Percentiles rank a stretch among this genome's conserved stretches.
phyloP scores from a whole-genome alignment of 2,797 vertebrate species.

The Iguana delicatissima region DNA sequence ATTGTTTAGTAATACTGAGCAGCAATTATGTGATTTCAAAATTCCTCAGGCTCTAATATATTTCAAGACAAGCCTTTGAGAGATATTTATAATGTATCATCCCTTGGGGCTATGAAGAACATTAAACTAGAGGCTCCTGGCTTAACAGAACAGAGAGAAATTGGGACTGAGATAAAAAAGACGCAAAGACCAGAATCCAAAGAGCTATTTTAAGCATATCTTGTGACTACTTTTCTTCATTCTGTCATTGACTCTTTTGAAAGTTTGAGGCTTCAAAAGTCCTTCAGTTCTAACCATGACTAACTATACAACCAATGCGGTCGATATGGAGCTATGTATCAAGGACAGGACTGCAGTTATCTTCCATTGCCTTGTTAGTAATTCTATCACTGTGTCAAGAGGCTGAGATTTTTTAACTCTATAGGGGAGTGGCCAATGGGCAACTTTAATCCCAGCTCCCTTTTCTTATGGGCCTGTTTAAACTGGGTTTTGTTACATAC shows the following conservation, averaged over 20 bases:
- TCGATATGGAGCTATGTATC: background rate
- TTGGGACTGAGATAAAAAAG: background rate
- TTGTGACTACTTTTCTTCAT: background rate
- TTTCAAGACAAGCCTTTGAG: background rate
- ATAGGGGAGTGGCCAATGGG: too few species aligned
- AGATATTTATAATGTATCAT: background rate
- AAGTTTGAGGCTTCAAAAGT: background rate
- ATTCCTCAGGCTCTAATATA: background rate
- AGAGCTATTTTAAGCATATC: background rate
- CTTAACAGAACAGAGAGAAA: background rate
- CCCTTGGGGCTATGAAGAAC: background rate
- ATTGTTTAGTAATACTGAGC: background rate
- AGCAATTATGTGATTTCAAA: conserved; percentile 29
- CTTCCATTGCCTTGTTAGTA: too few species aligned
- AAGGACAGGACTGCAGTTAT: background rate
- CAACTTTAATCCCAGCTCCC: too few species aligned
- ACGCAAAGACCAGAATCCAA: conserved; percentile 22
- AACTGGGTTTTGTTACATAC: too few species aligned
- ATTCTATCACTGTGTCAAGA: too few species aligned
- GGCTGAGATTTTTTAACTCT: too few species aligned
- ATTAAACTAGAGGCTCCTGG: background rate
- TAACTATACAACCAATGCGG: background rate
- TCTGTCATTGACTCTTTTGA: background rate
- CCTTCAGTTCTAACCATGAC: too few species aligned
- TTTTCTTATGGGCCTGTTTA: too few species aligned